These are phyloP conservation scores for Fissipunctia ypsillon DNA, from an alignment of 2,888 invertebrate genomes.

Conservation along the genomic window DNA sequence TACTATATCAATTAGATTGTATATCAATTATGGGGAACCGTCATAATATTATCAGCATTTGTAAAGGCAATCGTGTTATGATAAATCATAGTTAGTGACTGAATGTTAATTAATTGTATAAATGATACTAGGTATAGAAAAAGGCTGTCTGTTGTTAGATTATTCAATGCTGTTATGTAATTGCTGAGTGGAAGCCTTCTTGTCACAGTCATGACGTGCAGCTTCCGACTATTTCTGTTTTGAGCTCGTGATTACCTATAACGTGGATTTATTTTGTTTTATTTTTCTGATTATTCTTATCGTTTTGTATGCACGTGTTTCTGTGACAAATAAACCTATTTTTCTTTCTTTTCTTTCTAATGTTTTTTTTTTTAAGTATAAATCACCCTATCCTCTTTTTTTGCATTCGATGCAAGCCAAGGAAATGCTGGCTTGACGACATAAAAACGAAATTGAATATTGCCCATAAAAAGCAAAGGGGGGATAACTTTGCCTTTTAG, in stretches of 20 bases:
- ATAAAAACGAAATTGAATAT: background rate
- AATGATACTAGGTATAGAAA: background rate
- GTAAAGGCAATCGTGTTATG: constrained; percentile 51
- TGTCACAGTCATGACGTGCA: no score
- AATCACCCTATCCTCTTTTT: background rate
- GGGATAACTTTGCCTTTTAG: background rate
- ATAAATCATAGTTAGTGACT: constrained; percentile 56
- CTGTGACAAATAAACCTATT: no score
- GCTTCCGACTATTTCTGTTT: no score
- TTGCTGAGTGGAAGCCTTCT: no score
- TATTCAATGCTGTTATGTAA: no score
- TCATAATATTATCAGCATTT: constrained; percentile 51
- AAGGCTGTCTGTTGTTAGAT: background rate
- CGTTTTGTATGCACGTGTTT: no score
- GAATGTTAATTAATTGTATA: constrained; percentile 42
- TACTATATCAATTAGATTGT: constrained; percentile 40
- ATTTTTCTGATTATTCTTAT: no score
- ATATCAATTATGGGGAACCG: constrained; percentile 43
- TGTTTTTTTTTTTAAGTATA: background rate
- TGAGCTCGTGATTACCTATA: no score
- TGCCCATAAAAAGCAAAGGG: background rate
- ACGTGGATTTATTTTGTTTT: no score
- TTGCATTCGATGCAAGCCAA: background rate
- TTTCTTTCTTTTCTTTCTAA: no score
- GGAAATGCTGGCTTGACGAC: background rate